phyloP scores from a whole-genome alignment of 2,113 vertebrate species.

The Numenius arquata region DNA sequence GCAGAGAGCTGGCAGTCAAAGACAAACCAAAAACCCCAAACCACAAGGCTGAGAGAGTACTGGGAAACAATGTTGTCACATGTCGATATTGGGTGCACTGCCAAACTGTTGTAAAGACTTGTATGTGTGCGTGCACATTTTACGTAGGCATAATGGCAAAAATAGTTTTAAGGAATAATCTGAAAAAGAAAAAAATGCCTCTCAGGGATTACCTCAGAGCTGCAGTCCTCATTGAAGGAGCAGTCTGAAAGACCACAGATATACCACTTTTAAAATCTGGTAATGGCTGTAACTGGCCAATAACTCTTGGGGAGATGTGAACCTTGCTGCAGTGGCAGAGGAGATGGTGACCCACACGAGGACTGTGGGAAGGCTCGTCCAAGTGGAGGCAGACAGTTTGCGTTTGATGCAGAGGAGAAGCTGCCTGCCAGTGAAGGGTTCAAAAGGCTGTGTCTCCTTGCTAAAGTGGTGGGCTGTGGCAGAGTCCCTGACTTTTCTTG shows the following conservation, averaged over 20 bases:
- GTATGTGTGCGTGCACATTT: accelerated
- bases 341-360: background rate
- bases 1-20: background rate
- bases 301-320: background rate
- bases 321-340: background rate
- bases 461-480: background rate
- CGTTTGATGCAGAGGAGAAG: background rate
- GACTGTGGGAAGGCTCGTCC: accelerated
- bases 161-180: background rate
- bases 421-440: background rate
- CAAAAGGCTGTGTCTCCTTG: background rate
- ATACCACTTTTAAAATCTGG: background rate
- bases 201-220: background rate
- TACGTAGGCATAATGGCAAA: background rate
- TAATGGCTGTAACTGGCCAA: background rate
- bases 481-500: background rate
- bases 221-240: background rate
- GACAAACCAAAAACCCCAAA: background rate
- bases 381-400: background rate
- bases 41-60: background rate
- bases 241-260: background rate
- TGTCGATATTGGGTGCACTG: background rate
- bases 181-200: background rate
- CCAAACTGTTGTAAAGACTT: background rate
- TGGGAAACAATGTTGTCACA: background rate